These are phyloP conservation scores for Drosophila meridiana DNA, from an alignment of 2,888 invertebrate species.

Conservation along the genomic window DNA sequence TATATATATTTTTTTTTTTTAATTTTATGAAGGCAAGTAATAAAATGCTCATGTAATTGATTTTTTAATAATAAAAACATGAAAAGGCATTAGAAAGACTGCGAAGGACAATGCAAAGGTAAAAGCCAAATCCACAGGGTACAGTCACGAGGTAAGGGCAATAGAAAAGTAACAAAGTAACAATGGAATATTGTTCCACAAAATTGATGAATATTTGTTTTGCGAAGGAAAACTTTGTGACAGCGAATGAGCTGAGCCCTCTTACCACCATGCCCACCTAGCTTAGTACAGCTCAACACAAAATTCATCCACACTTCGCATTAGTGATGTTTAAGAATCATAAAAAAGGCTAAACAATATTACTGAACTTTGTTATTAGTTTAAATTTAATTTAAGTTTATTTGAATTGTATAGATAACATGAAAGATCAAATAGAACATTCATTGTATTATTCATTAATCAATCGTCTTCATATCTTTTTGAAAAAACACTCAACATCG, in stretches of 20 bases:
- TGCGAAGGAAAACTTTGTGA: conserved; percentile 37
- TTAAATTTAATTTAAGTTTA: no score
- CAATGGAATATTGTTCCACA: conserved; percentile 32
- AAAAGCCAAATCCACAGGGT: conserved; percentile 19
- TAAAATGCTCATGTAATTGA: conserved; percentile 30
- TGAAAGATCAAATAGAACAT: no score
- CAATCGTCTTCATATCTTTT: no score
- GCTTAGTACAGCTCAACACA: not conserved
- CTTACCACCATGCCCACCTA: no score
- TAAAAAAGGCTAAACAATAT: conserved; percentile 2
- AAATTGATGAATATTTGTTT: conserved; percentile 43
- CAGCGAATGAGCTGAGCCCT: conserved; percentile 20
- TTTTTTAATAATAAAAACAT: conserved; percentile 39
- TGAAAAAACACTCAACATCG: no score
- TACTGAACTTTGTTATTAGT: not conserved
- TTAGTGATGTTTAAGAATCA: not conserved
- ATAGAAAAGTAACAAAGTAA: conserved; percentile 20
- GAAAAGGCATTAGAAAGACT: conserved; percentile 27
- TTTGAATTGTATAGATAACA: no score
- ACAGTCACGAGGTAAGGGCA: not conserved
- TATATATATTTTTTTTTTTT: conserved; percentile 9
- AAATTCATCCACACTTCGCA: not conserved
- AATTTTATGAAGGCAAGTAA: not conserved
- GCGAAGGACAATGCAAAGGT: conserved; percentile 3
- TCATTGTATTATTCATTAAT: no score